These are phyloP conservation scores for Neosalanx taihuensis DNA, from an alignment of 2,797 vertebrate species.

Conservation along the genomic window DNA sequence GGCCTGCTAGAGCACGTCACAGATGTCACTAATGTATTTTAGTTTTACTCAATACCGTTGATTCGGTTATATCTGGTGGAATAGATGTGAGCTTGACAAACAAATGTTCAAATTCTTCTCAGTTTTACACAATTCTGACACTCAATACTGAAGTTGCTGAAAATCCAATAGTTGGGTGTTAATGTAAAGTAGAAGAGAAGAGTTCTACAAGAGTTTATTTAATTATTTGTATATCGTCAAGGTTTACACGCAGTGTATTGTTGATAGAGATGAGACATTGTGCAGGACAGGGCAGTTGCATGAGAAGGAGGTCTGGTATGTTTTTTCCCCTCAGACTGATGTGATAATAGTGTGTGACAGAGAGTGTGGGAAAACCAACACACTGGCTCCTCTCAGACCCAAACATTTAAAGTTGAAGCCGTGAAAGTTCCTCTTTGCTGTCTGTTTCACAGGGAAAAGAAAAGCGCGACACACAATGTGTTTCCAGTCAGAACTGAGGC, in stretches of 20 bases:
- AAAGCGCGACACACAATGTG: neutral
- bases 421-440: neutral
- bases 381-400: neutral
- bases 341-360: conserved; percentile 16
- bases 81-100: conserved; percentile 9
- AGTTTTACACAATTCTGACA: too few relatives aligned
- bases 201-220: too few relatives aligned
- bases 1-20: conserved; percentile 5
- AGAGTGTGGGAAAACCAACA: conserved; percentile 8
- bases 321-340: neutral
- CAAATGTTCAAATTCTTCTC: neutral
- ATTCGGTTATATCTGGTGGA: neutral
- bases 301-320: conserved; percentile 9
- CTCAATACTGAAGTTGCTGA: too few relatives aligned
- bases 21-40: neutral
- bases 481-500: neutral
- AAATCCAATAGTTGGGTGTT: too few relatives aligned
- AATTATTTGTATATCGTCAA: too few relatives aligned
- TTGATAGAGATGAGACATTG: too few relatives aligned
- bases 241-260: too few relatives aligned
- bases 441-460: neutral
- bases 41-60: neutral
- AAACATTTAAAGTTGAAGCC: neutral
- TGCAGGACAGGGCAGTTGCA: neutral
- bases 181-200: too few relatives aligned